These are phyloP conservation scores for Galaxias olidus DNA, from an alignment of 2,797 vertebrate species.

Conservation along the genomic window DNA sequence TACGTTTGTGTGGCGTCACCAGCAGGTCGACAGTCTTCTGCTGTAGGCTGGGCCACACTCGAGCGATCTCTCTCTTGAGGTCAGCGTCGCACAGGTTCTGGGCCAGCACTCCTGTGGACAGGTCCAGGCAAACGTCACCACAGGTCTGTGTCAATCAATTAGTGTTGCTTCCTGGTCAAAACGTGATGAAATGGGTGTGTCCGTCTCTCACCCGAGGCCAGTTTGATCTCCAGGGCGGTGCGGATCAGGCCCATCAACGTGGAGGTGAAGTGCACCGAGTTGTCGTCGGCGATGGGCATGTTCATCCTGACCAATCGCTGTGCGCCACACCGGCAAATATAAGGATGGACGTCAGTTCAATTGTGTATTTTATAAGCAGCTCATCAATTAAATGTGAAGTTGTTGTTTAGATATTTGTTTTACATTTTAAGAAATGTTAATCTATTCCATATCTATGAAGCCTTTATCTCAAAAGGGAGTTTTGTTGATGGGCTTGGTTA, in stretches of 20 bases:
- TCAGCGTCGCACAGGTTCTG: conserved; percentile 89
- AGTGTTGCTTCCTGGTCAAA: conserved; percentile 8
- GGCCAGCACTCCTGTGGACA: conserved; percentile 80
- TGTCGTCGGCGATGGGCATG: conserved; percentile 94
- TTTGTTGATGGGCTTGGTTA: conserved; percentile 5
- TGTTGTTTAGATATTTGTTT: no score
- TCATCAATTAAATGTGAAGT: no score
- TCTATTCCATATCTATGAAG: background rate
- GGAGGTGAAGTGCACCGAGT: conserved; percentile 95
- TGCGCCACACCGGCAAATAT: conserved; percentile 35
- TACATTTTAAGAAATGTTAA: no score
- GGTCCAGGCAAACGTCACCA: conserved; percentile 35
- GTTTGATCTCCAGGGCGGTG: conserved; percentile 95
- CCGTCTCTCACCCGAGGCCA: conserved; percentile 84
- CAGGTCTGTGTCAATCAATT: conserved; percentile 30
- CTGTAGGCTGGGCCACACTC: conserved; percentile 93
- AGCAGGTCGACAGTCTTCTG: conserved; percentile 91
- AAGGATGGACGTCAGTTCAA: background rate
- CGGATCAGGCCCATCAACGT: conserved; percentile 97
- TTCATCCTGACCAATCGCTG: conserved; percentile 97
- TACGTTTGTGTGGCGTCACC: conserved; percentile 95
- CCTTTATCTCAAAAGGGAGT: background rate
- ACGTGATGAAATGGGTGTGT: background rate
- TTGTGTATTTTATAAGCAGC: no score
- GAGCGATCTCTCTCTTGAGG: conserved; percentile 86